Evolutionary conservation across 2,113 vertebrate species (phyloP), one percentile per base, ranked within the genome.

Genomic region (Globicephala melas): DNA sequence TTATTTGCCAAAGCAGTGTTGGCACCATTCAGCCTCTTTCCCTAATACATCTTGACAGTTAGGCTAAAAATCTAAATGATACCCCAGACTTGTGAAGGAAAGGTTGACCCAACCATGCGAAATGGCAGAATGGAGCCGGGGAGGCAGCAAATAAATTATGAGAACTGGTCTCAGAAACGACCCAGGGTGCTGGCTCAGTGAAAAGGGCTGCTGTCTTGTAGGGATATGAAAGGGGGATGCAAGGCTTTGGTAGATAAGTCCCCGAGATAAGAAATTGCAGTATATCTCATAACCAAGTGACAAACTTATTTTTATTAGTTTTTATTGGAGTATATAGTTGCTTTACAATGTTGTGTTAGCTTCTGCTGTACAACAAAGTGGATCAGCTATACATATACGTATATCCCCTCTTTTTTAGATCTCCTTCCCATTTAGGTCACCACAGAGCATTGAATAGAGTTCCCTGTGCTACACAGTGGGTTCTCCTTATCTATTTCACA

Each of bases 51-150:
- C 96, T 98, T 97, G 97, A 89, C 91, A 97, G 84, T 76, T 92
- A 81, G 58, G 93, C 89, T 97, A 93, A 98, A 98, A 96, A 11
- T 41, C 60, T 96, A 97, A 97, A 80, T 68, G 70, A 93, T 96
- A 92, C 77, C 89, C 94, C 95, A 97, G 93, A 97, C 94, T 96
- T 97, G 80, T 96, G 97, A 98, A 97, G 96, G 92, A 96, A 97
- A 97, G 97, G 87, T 92, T 95, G 97, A 86, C 98, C 96, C 2
- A 1, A 44, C 53, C 95, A n/a, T 95, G 88, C 97, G 91, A 96
- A 93, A 97, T 65, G 82, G 86, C 92, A 91, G 97, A 95, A 36
- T 91, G 91, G 95, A 98, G 95, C 96, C 41, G 20, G 31, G 7
- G 28, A 38, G 31, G 36, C 63, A 73, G 55, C 31, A 84, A 65